Base-by-base conservation (phyloP, 2,113 vertebrate genomes). In the Dendropsophus ebraccatus region DNA sequence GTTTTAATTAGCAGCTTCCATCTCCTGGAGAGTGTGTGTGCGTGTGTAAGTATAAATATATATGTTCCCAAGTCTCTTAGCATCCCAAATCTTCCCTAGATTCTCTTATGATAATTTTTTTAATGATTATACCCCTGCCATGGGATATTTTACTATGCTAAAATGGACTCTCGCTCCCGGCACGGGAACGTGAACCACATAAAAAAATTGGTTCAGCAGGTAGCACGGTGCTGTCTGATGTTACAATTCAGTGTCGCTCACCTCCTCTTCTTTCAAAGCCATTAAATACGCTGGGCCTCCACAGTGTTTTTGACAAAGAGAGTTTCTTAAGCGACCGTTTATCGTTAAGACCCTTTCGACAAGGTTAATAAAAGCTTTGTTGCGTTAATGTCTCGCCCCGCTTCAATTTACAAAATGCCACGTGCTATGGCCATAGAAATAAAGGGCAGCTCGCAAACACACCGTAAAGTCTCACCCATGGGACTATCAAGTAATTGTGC, bases 321-420 rank as follows among this genome's bases (percentile, higher is more conserved):
- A 82, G 81, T 90, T 91, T 90, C 91, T 91, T 87, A 70, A 41
- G 90, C 54, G 78, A 92, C 91, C 93, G 91, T 94, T 92, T 93
- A 92, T 95, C 93, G 95, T 92, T 90, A 90, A 88, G 91, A 92
- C 93, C 94, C 94, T 92, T 91, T 89, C 91, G 94, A 95, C 93
- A 95, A 96, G 94, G 95, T 96, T 95, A 96, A 96, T 96, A 95
- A 94, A 94, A 94, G 94, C 94, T 94, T 94, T 93, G 94, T 95
- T 92, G 92, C 92, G 93, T 93, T 92, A 91, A 94, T 94, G 93
- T 94, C 93, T 93, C 87, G 90, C 91, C 88, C n/a, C 87, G 0
- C 91, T 93, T 95, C 93, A 93, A 95, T 95, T 95, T 95, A 94
- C 94, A 94, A 95, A 94, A 94, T 95, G 95, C 94, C 93, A 94